phyloP scores from a whole-genome alignment of 2,888 invertebrate genomes.

The Calameuta filiformis region DNA sequence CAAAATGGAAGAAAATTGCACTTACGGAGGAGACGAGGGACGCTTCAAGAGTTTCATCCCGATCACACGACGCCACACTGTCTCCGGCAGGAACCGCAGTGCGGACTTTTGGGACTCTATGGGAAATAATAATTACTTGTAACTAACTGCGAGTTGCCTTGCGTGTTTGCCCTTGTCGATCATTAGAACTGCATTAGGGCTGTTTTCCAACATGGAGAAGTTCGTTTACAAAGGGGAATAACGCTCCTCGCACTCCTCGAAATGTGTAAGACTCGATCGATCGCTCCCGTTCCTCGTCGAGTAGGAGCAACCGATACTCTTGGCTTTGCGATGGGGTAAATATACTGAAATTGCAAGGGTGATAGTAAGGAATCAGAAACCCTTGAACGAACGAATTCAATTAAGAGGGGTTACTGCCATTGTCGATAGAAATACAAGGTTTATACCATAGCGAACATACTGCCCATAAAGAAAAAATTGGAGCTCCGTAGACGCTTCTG shows the following conservation, averaged over 20 bases:
- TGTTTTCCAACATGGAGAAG: background rate
- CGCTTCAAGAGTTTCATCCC: background rate
- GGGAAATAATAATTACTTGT: background rate
- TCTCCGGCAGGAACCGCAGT: background rate
- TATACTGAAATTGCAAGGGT: background rate
- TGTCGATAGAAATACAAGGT: background rate
- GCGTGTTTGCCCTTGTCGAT: background rate
- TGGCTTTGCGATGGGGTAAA: background rate
- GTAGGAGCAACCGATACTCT: background rate
- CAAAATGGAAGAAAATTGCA: background rate
- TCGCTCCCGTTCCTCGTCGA: background rate
- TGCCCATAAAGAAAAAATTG: background rate
- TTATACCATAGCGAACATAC: background rate
- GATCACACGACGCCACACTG: background rate
- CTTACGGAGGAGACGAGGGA: background rate
- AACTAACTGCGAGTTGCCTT: background rate
- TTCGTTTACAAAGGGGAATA: background rate
- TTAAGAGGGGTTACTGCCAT: background rate
- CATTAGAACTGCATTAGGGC: background rate
- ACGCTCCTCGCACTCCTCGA: background rate
- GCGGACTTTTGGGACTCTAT: background rate
- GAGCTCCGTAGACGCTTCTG: background rate
- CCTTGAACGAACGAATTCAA: background rate
- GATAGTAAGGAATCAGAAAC: background rate
- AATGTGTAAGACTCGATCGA: background rate